phyloP scores from a whole-genome alignment of 2,888 invertebrate genomes.

The Eristalis intricaria region DNA sequence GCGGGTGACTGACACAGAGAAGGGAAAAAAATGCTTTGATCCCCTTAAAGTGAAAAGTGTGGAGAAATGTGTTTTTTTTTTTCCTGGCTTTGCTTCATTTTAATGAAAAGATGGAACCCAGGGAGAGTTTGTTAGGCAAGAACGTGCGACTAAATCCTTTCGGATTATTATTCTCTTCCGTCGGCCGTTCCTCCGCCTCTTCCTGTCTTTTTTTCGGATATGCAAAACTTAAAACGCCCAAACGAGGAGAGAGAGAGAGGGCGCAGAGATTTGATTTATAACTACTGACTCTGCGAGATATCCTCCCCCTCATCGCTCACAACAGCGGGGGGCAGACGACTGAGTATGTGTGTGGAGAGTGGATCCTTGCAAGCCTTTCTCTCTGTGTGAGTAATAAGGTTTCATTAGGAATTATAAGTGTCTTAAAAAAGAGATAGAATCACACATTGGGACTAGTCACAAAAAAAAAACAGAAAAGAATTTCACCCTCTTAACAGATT shows the following conservation, averaged over 20 bases:
- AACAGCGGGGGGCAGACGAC: neutral
- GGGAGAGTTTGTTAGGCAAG: conserved; percentile 43
- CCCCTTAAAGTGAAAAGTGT: conserved; percentile 59
- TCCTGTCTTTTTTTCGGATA: conserved; percentile 1
- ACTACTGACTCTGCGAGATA: conserved; percentile 55
- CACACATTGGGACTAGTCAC: conserved; percentile 31
- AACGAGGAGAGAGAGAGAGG: conserved; percentile 12
- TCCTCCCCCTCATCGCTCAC: conserved; percentile 4
- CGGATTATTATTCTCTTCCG: conserved; percentile 55
- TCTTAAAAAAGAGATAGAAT: conserved; percentile 34
- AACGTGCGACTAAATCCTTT: conserved; percentile 70
- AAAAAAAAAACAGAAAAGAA: neutral
- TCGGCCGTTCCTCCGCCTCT: neutral
- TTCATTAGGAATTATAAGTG: conserved; percentile 63
- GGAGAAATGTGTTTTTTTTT: conserved; percentile 38
- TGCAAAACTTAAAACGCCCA: conserved; percentile 61
- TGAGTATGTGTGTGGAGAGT: neutral
- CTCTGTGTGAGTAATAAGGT: conserved; percentile 50
- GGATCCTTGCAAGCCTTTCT: neutral
- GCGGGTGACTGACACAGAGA: neutral
- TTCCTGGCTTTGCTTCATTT: conserved; percentile 33
- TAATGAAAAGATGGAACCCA: conserved; percentile 61
- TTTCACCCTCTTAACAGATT: conserved; percentile 49
- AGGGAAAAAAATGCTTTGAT: conserved; percentile 47
- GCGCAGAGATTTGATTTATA: conserved; percentile 64